Base-by-base conservation (phyloP, 1,140 invertebrate species). In the Drosophila novamexicana region DNA sequence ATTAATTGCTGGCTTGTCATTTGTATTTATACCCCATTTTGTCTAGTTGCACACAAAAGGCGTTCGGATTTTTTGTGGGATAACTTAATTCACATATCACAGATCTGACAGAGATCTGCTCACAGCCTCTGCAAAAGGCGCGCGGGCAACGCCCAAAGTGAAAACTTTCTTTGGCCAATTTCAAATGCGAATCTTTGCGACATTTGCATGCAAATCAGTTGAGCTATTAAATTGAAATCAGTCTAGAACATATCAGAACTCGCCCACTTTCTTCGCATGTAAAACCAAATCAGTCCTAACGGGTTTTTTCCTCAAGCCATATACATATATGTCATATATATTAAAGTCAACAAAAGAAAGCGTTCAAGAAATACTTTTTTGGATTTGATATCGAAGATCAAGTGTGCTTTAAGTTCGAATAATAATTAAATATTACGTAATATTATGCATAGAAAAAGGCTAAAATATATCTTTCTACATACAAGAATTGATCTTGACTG, bases 141-240 rank as follows among this genome's bases (percentile, higher is more conserved):
- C 18, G 36, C 14, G 14, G 34, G 32, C 34, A 34, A 32, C 54
- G 22, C 16, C 44, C 39, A 44, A 62, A 53, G 22, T 37, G 16
- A 37, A 45, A 50, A 50, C n/a, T 7, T 12, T 40, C 2, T 40
- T 10, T 10, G 12, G 39, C 7, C 14, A 9, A 49, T 47, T 47
- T 47, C 34, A n/a, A 70, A 56, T 56, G 22, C 36, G 42, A 56
- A 56, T 54, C 22, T 10, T 7, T 8, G 29, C 44, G 16, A 50
- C 32, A 71, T 52, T 42, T 8, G 16, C n/a, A 66, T 72, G 62
- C 63, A 66, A 72, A 72, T 66, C n/a, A 66, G 69, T 52, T 52
- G 12, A 56, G 37, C 62, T 16, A 66, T 66, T 58, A 45, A 66
- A 66, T 66, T 58, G 39, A 66, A 72, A 18, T 45, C 37, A 52